These are phyloP conservation scores for Neogale vison DNA, from an alignment of 2,113 vertebrate species.

Conservation along the genomic window DNA sequence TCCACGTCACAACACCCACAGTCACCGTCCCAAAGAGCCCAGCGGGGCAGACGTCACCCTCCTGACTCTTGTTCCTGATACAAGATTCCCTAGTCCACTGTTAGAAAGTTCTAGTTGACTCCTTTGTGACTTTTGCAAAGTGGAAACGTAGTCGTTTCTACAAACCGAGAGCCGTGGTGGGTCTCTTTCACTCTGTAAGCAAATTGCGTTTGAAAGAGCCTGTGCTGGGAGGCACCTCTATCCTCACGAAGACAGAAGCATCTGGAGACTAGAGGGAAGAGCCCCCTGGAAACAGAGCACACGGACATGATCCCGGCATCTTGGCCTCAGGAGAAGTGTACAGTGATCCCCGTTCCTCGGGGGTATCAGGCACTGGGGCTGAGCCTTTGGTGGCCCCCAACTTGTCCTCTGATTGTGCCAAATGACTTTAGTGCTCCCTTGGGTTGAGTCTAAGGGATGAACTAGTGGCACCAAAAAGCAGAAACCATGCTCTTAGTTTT, in stretches of 20 bases:
- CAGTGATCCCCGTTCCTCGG: background rate
- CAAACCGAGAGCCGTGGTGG: background rate
- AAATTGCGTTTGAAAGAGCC: background rate
- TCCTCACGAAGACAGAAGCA: background rate
- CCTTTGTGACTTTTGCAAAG: background rate
- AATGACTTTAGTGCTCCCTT: background rate
- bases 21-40: background rate
- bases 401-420: background rate
- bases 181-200: background rate
- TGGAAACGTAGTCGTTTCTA: background rate
- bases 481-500: background rate
- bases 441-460: background rate
- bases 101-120: background rate
- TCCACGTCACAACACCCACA: fast-evolving
- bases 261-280: background rate
- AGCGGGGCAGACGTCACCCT: background rate
- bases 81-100: background rate
- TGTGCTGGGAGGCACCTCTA: background rate
- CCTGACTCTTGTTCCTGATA: background rate
- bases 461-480: background rate
- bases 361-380: fast-evolving
- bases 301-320: background rate
- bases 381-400: background rate
- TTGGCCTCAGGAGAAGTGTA: background rate
- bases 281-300: background rate